Evolutionary conservation across 2,888 invertebrate species (phyloP), one percentile per base, ranked within the genome.

Genomic region (Drosophila anomelani): DNA sequence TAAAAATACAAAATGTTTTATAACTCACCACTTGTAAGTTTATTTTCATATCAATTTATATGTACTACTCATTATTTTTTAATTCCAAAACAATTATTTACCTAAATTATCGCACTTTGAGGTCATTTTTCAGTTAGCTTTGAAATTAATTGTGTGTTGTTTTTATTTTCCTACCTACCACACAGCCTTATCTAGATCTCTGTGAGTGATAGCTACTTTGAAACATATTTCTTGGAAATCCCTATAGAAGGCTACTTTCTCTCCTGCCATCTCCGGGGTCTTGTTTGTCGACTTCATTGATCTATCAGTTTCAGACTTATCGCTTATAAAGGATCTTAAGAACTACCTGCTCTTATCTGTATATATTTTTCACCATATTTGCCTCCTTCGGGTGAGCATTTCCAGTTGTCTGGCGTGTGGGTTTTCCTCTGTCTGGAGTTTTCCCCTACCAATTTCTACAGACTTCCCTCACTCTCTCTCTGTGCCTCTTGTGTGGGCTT

Each of bases 341-440:
- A 29, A 34, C 66, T 73, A 73, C 75, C 72, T 73, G 72, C 75
- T 41, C 57, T 54, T 75, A 68, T 68, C 68, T 41, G 70, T 6
- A 9, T 8, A 15, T 41, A 12, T 15, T 34, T 29, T 32, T 34
- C 34, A 51, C 29, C 47, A 54, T 54, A 54, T 57, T 32, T 46
- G 20, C 57, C 23, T 26, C 43, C 34, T 32, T 32, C 66, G n/a
- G 67, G 7, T 46, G 66, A 38, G 44, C 44, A 53, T 46, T 51
- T 36, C 29, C 23, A 10, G 63, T 44, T 10, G 20, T 9, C 38
- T 20, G 15, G 47, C 34, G 64, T 51, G 66, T 64, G 66, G 66
- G 66, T 46, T 67, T 46, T 44, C 68, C 67, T 67, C 47, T 49
- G 69, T 69, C 67, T 56, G 67, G 68, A 54, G 67, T 68, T 56